Percentiles rank a stretch among this genome's conserved stretches.
Evolutionary conservation across 2,113 vertebrate genomes (phyloP).

Genomic region (Grammomys surdaster): DNA sequence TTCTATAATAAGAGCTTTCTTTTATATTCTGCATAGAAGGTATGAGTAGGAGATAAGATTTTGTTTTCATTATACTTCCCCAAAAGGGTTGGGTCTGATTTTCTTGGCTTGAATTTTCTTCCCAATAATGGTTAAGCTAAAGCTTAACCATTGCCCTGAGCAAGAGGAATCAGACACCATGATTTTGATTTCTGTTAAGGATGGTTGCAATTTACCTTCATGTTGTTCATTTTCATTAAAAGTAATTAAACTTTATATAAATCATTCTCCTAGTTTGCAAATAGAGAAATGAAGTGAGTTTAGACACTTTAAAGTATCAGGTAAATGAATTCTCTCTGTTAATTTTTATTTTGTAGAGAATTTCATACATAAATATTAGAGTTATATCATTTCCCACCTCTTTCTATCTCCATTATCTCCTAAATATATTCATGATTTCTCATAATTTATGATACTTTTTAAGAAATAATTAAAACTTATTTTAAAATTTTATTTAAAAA

Average conservation of each 20-base stretch:
- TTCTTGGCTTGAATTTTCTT: slow-evolving; percentile 14
- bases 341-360: not conserved
- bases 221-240: slow-evolving; percentile 11
- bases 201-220: slow-evolving; percentile 25
- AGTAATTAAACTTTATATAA: not conserved
- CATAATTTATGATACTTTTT: not conserved
- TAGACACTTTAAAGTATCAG: not conserved
- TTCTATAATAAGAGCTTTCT: not conserved
- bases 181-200: not conserved
- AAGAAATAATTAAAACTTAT: not conserved
- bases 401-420: not conserved
- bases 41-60: not conserved
- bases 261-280: not conserved
- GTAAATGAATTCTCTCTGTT: not conserved
- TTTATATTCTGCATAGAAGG: not conserved
- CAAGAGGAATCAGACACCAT: not conserved
- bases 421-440: not conserved
- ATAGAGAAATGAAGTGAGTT: slow-evolving; percentile 49
- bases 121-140: not conserved
- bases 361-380: not conserved
- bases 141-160: not conserved
- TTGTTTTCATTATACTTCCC: slow-evolving; percentile 24
- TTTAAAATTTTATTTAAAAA: not conserved
- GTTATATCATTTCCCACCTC: not conserved
- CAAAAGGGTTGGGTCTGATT: not conserved